Evolutionary conservation across 2,797 vertebrate species (phyloP), one percentile per base, ranked within the genome.

Genomic region (Sylvilagus floridanus): DNA sequence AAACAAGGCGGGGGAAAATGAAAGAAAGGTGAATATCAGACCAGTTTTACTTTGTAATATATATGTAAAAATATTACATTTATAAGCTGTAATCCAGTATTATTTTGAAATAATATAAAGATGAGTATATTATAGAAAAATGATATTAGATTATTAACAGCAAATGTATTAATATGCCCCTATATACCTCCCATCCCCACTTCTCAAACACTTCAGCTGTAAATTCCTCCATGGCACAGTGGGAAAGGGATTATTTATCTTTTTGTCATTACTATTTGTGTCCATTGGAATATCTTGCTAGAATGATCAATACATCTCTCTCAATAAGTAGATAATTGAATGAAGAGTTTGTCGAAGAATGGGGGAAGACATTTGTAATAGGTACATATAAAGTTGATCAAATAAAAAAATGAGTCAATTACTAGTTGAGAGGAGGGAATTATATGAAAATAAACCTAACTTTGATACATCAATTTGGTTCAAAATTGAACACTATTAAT

Each of bases 221-320:
- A 22, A 16, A 28, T 7, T 32, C 17, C 5, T 65, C 42, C 21
- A 24, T 47, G 16, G 21, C 5, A 65, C 2, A 85, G 26, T 13
- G 0, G 6, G 17, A 16, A 17, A 22, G 26, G 1, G 1, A 26
- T 68, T 11, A 52, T 42, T 26, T 71, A 1, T 60, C 19, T 65
- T 37, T 50, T 57, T 28, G 24, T 21, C 78, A 26, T 21, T 50
- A 60, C 79, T 79, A 8, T 75, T 16, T 24, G 5, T 47, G 26
- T 62, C 37, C 37, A 32, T 57, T 4, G 8, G 8, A 87, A 22
- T 50, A 77, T 11, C 14, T 91, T 93, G 10, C 37, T 37, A 91
- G 24, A 86, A 10, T n/a, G 62, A 93, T 87, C 35, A 35, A 35
- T 73, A 95, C 57, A 63, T 89, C 28, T 88, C 3, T 94, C 28